Percentiles rank a stretch among this genome's conserved stretches.
Evolutionary conservation across 2,797 vertebrate genomes (phyloP).

Genomic region (Poeciliopsis paucimaculata): DNA sequence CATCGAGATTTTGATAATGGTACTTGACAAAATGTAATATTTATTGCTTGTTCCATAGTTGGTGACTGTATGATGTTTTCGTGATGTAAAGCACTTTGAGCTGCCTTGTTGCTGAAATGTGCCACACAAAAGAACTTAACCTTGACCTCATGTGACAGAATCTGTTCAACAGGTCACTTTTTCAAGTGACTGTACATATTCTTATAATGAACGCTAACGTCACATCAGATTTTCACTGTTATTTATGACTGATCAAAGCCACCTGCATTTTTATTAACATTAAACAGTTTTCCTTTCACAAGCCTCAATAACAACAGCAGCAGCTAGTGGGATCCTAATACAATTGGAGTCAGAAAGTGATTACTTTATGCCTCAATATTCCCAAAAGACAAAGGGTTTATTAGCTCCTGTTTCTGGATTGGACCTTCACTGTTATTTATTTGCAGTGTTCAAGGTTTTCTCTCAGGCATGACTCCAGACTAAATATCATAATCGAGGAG

Average conservation of each 20-base stretch:
- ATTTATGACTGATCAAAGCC: background rate
- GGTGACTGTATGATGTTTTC: too few species aligned
- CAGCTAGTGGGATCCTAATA: background rate
- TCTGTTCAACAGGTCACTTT: background rate
- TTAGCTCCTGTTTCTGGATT: background rate
- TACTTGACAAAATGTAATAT: too few species aligned
- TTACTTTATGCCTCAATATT: background rate
- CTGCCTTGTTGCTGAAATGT: too few species aligned
- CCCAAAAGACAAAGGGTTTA: background rate
- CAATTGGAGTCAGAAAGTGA: background rate
- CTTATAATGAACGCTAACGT: background rate
- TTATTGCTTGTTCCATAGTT: too few species aligned
- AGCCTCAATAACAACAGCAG: background rate
- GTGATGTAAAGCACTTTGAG: too few species aligned
- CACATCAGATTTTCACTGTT: background rate
- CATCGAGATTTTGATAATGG: too few species aligned
- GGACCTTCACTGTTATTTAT: background rate
- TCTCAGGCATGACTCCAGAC: too few species aligned
- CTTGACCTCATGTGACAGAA: background rate
- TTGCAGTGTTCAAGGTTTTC: background rate
- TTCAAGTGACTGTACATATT: background rate
- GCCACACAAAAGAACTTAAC: too few species aligned
- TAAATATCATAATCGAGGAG: too few species aligned
- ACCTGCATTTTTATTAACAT: background rate
- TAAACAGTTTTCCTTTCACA: background rate